Evolutionary conservation across 2,888 invertebrate species (phyloP).

Genomic region (Rhagonycha fulva): DNA sequence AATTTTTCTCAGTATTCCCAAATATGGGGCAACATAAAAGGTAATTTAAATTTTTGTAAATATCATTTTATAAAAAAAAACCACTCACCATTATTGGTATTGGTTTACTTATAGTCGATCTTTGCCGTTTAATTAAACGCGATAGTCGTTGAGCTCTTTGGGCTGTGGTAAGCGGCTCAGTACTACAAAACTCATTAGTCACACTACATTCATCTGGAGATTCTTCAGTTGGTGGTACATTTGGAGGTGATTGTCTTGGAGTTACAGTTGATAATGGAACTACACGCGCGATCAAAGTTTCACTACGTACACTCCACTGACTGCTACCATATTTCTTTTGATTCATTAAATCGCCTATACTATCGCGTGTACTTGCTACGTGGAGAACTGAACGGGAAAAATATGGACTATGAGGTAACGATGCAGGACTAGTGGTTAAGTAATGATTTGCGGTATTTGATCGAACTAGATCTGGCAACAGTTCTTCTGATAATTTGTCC

Average conservation of each 20-base stretch:
- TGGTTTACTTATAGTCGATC: constrained; percentile 37
- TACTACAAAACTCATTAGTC: constrained; percentile 51
- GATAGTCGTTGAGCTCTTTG: constrained; percentile 72
- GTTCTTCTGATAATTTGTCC: constrained; percentile 60
- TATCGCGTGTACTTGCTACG: constrained; percentile 58
- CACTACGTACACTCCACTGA: constrained; percentile 72
- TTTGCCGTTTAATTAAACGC: constrained; percentile 68
- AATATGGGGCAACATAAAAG: background rate
- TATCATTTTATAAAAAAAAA: background rate
- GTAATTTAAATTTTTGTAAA: background rate
- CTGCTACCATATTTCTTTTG: constrained; percentile 72
- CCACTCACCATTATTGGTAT: constrained; percentile 11
- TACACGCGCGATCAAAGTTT: constrained; percentile 71
- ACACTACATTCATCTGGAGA: constrained; percentile 27
- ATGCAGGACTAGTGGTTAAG: constrained; percentile 52
- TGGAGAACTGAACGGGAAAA: constrained; percentile 56
- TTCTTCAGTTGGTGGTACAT: constrained; percentile 14
- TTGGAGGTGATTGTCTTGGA: constrained; percentile 59
- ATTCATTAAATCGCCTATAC: constrained; percentile 82
- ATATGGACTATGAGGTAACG: constrained; percentile 60
- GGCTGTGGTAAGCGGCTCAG: constrained; percentile 67
- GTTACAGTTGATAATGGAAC: constrained; percentile 76
- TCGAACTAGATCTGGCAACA: constrained; percentile 56
- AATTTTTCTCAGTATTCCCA: background rate
- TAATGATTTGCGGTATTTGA: constrained; percentile 56